Base-by-base conservation (phyloP, 2,113 vertebrate species). In the Micronycteris hirsuta region DNA sequence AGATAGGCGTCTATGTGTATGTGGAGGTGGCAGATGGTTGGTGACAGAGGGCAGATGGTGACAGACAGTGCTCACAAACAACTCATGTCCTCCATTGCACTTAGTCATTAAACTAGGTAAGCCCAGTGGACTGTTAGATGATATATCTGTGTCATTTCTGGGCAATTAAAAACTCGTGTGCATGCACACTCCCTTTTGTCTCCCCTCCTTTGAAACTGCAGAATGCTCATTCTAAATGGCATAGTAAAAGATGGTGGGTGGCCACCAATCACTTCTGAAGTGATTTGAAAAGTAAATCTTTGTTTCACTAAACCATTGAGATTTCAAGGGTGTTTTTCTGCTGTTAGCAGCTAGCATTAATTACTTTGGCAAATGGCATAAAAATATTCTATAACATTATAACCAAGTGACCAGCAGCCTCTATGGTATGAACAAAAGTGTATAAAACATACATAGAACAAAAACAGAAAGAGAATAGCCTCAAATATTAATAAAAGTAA, bases 241-340 rank as follows among this genome's bases (percentile, higher is more conserved):
- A 31, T 7, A 16, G 4, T 24, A 7, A 24, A 56, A 31, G 38
- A 43, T 56, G 71, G 63, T 0, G 0, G 31, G 84, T 71, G 43
- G 8, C 14, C 15, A 65, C 15, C 45, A 26, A 7, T 49, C 22
- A 19, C 61, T 52, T 41, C n/a, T 67, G 16, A 63, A 14, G 17
- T 11, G 24, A 68, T 7, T 43, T 70, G 33, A 91, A 5, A 91
- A 77, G 63, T 81, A 81, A 73, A 63, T 89, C 14, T 81, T 71
- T 81, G 22, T 61, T 17, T 11, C 22, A 68, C 67, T 77, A 91
- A 77, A n/a, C 33, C 41, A 20, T 31, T 12, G 3, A 88, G 36
- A 71, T 63, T 76, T 80, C 41, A 80, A 95, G 31, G 31, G 4
- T 78, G 17, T 67, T 86, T 88, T 96, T 95, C 63, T 74, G 2